Base-by-base conservation (phyloP, 2,888 invertebrate species). In the Stomorhina lunata region DNA sequence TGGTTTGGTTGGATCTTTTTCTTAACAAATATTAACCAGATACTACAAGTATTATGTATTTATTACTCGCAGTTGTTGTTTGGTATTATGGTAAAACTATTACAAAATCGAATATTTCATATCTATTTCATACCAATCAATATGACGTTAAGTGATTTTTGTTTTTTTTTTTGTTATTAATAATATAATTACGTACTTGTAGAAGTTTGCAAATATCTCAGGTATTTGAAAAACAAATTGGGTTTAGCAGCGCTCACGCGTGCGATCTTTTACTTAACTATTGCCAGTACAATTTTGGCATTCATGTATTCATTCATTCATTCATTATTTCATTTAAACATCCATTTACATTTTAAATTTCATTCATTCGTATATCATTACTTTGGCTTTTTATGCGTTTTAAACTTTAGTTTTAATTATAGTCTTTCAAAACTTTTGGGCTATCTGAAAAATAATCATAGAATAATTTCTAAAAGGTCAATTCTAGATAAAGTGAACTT, bases 51-150 rank as follows among this genome's bases (percentile, higher is more conserved):
- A 66, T 57, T 65, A 71, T 72, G 71, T 48, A 66, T n/a, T n/a
- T n/a, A n/a, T 57, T 53, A 69, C 59, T 32, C 50, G 71, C 57
- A 59, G n/a, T n/a, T n/a, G n/a, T n/a, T 50, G 68, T 25, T 61
- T 37, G 32, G 40, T 32, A n/a, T n/a, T n/a, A n/a, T n/a, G n/a
- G n/a, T n/a, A n/a, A n/a, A n/a, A n/a, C n/a, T 72, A 72, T 66
- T 79, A 59, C 79, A 57, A 79, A 79, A 78, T 69, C 34, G 45
- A 55, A 72, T 77, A 69, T 61, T 50, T 68, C 45, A 69, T 53
- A 63, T 63, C 55, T 37, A 29, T 55, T 10, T 40, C 72, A 40
- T 57, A 20, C 37, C 10, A n/a, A n/a, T 34, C 40, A 68, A 45
- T 15, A 45, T 65, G 34, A 29, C 7, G 32, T 61, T 48, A 29